Evolutionary conservation across 92 coral and sea anemone species (phyloP).

Genomic region (Phenganax subtilis): DNA sequence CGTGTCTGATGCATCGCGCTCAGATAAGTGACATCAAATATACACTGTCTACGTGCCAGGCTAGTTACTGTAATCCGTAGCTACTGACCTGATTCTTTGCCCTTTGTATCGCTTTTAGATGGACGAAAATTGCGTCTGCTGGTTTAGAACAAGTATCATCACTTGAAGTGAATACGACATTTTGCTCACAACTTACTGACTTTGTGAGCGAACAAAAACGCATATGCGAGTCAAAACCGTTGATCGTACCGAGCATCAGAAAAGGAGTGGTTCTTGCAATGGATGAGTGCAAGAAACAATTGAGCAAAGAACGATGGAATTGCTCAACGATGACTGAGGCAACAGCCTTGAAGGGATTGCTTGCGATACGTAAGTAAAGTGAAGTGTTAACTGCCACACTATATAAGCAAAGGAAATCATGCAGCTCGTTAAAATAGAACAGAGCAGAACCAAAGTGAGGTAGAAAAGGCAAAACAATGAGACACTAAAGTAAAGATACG

Average conservation of each 20-base stretch:
- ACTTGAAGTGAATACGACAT: constrained; percentile 43
- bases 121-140: constrained; percentile 41
- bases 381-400: neutral
- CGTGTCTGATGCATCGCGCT: no score
- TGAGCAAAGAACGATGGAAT: constrained; percentile 85
- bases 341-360: constrained; percentile 75
- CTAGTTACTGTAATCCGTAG: no score
- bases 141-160: constrained; percentile 8
- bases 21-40: no score
- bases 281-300: constrained; percentile 77
- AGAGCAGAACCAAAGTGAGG: no score
- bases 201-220: constrained; percentile 69
- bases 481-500: no score
- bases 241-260: constrained; percentile 79
- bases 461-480: no score
- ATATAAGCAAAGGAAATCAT: neutral
- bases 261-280: constrained; percentile 78
- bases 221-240: constrained; percentile 81
- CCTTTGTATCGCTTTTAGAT: neutral
- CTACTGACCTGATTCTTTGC: no score
- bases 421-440: no score
- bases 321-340: constrained; percentile 73
- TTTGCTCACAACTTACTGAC: constrained; percentile 72
- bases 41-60: no score
- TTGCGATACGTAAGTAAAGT: constrained; percentile 60